phyloP scores from a whole-genome alignment of 1,140 invertebrate species.

The Liolophura sinensis region DNA sequence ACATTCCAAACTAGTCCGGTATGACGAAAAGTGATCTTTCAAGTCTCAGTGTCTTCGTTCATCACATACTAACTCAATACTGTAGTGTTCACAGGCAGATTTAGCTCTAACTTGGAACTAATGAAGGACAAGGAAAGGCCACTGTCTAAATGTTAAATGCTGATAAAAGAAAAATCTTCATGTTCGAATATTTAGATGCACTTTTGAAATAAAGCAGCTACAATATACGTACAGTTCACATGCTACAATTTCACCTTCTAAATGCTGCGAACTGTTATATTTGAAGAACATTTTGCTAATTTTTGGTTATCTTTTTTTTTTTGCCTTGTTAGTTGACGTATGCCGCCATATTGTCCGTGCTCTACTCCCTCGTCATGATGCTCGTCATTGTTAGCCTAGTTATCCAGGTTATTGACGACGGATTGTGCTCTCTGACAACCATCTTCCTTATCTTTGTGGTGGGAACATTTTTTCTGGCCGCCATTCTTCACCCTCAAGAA shows the following conservation, averaged over 20 bases:
- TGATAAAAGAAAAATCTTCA: too few relatives aligned
- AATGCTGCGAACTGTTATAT: neutral
- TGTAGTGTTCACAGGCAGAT: neutral
- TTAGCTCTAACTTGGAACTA: neutral
- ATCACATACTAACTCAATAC: neutral
- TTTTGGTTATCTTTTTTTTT: constrained; percentile 6
- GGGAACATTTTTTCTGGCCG: constrained; percentile 67
- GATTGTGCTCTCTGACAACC: constrained; percentile 51
- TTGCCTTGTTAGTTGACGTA: constrained; percentile 36
- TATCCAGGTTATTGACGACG: constrained; percentile 50
- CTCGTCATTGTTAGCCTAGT: constrained; percentile 52
- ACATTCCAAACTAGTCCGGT: too few relatives aligned
- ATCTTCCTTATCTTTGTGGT: constrained; percentile 52
- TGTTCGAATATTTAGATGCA: too few relatives aligned
- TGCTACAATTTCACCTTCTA: neutral
- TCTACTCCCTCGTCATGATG: constrained; percentile 55
- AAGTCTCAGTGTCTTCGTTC: neutral
- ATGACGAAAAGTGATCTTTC: too few relatives aligned
- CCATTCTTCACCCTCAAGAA: constrained; percentile 81
- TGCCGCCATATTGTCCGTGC: constrained; percentile 43
- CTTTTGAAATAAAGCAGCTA: neutral
- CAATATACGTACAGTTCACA: neutral
- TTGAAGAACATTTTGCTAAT: neutral
- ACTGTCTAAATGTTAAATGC: too few relatives aligned
- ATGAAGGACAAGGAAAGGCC: neutral